Percentiles rank a stretch among this genome's conserved stretches.
Evolutionary conservation across 2,113 vertebrate species (phyloP).

Genomic region (Trematocara macrostoma): DNA sequence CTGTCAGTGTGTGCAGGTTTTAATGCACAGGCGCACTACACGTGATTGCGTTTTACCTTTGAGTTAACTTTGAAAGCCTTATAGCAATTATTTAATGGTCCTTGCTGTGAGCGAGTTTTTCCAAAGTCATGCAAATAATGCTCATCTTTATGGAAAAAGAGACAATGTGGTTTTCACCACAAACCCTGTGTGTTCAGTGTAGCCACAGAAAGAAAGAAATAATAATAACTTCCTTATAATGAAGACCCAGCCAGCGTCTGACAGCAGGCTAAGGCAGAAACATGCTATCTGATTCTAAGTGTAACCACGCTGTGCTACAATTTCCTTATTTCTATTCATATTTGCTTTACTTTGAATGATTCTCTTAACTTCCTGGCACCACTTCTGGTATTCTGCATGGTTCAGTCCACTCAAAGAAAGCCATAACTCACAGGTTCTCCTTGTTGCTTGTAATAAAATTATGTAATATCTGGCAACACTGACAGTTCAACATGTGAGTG

Average conservation of each 20-base stretch:
- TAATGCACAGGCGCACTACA: rapidly evolving
- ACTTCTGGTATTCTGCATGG: neutral
- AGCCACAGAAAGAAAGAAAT: neutral
- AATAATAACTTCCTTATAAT: neutral
- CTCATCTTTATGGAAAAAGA: neutral
- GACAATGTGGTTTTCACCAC: neutral
- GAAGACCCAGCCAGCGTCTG: neutral
- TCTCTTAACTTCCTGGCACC: rapidly evolving
- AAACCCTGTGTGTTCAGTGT: neutral
- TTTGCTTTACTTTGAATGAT: neutral
- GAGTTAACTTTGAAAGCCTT: neutral
- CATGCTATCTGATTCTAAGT: neutral
- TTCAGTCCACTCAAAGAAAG: neutral
- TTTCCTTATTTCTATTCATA: neutral
- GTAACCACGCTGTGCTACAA: neutral
- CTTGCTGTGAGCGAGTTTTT: neutral
- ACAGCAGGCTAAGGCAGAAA: neutral
- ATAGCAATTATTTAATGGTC: neutral
- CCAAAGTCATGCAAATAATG: neutral
- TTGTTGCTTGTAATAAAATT: neutral
- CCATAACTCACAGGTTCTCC: neutral
- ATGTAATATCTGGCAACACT: neutral
- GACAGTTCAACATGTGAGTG: neutral
- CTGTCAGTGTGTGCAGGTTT: neutral
- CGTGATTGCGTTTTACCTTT: rapidly evolving